Conservation (phyloP, 2,113 vertebrate genomes). For the Syngnathus floridae region DNA sequence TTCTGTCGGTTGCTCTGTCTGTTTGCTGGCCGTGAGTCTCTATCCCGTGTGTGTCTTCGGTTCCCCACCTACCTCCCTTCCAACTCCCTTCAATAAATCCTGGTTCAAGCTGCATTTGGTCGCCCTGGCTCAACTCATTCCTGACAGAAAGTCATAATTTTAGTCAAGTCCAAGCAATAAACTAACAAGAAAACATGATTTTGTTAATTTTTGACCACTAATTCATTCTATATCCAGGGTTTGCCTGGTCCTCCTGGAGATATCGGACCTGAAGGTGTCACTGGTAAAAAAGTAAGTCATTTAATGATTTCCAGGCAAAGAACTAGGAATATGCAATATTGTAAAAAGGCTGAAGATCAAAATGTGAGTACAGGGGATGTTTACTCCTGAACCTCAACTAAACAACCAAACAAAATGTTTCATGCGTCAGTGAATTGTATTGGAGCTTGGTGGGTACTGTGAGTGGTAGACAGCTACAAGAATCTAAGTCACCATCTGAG, state of each 20-base stretch:
- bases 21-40: too few species aligned
- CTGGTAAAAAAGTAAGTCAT: conserved; percentile 77
- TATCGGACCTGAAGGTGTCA: conserved; percentile 75
- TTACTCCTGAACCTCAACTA: background rate
- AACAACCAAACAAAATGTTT: background rate
- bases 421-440: background rate
- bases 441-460: background rate
- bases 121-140: too few species aligned
- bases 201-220: background rate
- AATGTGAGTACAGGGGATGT: background rate
- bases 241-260: conserved; percentile 77
- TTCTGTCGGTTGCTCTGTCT: too few species aligned
- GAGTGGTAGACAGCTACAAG: too few species aligned
- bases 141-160: background rate
- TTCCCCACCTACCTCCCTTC: too few species aligned
- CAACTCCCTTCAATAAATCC: too few species aligned
- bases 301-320: background rate
- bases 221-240: conserved; percentile 66
- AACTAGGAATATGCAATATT: background rate
- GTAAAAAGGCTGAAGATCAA: background rate
- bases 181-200: too few species aligned
- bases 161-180: background rate
- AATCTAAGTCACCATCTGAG: background rate
- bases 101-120: too few species aligned
- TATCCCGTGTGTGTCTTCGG: too few species aligned